phyloP scores from a whole-genome alignment of 2,888 invertebrate species.

The Heliothis peltigera region DNA sequence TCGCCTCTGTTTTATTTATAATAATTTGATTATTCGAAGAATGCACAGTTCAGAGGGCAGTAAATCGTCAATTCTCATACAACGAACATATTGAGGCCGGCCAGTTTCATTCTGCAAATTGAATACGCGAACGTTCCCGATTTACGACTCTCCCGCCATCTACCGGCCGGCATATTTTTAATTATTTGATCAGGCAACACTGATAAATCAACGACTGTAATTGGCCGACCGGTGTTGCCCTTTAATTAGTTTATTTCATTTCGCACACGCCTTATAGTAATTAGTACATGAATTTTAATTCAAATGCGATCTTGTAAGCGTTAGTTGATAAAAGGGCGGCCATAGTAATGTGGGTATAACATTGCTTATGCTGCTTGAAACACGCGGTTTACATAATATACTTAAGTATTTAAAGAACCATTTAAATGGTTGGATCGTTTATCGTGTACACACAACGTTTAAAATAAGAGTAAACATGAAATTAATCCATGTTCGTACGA shows the following conservation, averaged over 20 bases:
- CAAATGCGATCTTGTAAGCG: constrained; percentile 63
- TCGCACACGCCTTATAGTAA: constrained; percentile 76
- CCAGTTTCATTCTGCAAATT: constrained; percentile 81
- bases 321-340: constrained; percentile 65
- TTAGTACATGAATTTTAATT: constrained; percentile 80
- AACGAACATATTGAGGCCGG: constrained; percentile 67
- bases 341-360: constrained; percentile 20
- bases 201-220: constrained; percentile 85
- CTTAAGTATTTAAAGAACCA: constrained; percentile 18
- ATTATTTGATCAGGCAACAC: constrained; percentile 87
- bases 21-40: constrained; percentile 60
- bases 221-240: constrained; percentile 77
- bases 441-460: constrained; percentile 38
- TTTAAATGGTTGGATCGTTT: constrained; percentile 43
- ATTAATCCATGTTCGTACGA: constrained; percentile 51
- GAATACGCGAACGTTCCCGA: constrained; percentile 77
- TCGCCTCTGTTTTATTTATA: constrained; percentile 47
- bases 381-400: constrained; percentile 25
- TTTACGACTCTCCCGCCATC: constrained; percentile 76
- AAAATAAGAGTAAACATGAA: constrained; percentile 44
- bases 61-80: constrained; percentile 67
- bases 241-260: constrained; percentile 84
- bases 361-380: constrained; percentile 33
- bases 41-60: constrained; percentile 47
- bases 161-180: constrained; percentile 82